A percentile compares a stretch with the other conserved stretches of the same genome.
These are phyloP conservation scores for Solenopsis invicta DNA, from an alignment of 1,140 invertebrate genomes.

Conservation along the genomic window DNA sequence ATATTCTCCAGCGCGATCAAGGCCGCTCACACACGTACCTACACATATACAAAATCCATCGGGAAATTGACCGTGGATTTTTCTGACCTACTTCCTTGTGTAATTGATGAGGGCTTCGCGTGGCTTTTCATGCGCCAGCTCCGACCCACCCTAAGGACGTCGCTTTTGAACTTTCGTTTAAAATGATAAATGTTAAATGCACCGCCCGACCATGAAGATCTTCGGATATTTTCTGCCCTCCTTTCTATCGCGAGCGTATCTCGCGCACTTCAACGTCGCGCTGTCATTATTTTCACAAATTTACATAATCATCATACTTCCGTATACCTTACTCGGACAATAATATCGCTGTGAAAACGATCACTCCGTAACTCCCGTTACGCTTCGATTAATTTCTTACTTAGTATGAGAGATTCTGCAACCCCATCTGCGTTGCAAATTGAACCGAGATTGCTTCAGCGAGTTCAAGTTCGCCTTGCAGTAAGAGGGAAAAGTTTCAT, in stretches of 20 bases:
- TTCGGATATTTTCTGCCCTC: not conserved
- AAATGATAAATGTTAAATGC: constrained; percentile 23
- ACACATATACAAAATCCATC: constrained; percentile 25
- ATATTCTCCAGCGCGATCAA: constrained; percentile 25
- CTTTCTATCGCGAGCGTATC: constrained; percentile 18
- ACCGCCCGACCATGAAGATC: not conserved
- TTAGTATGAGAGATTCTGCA: not conserved
- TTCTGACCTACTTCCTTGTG: constrained; percentile 78
- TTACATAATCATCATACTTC: not conserved
- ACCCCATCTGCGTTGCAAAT: constrained; percentile 30
- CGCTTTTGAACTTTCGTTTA: constrained; percentile 12
- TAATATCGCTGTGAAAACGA: constrained; percentile 18
- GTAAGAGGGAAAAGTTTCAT: constrained; percentile 23
- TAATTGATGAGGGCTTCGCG: constrained; percentile 75
- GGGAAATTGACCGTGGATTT: constrained; percentile 78
- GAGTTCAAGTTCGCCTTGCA: not conserved
- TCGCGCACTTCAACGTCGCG: not conserved
- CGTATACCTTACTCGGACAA: not conserved
- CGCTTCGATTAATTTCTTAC: constrained; percentile 24
- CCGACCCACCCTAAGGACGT: not conserved
- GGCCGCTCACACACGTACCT: not conserved
- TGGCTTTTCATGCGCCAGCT: constrained; percentile 50
- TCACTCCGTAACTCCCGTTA: not conserved
- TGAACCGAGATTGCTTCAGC: constrained; percentile 11
- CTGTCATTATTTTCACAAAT: constrained; percentile 7